Base-by-base conservation (phyloP, 2,888 invertebrate genomes). In the Agrilus cyanescens region DNA sequence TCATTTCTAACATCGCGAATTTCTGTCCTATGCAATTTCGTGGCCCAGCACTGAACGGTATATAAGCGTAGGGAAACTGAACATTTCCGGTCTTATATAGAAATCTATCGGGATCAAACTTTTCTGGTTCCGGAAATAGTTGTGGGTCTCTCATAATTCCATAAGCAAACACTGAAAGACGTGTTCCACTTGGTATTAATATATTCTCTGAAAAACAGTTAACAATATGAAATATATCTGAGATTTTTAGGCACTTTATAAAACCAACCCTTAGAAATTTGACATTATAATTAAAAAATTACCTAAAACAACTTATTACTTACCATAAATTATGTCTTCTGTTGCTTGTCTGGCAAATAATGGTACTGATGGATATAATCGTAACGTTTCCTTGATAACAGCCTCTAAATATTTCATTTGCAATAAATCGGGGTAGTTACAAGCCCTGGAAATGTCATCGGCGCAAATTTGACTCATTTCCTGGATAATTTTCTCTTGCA, bases 41-140 rank as follows among this genome's bases (percentile, higher is more conserved):
- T 0, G 76, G 74, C 0, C 79, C 79, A 10, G 78, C 79, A 50
- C 78, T 79, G 44, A 80, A 80, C 1, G 76, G 72, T 2, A 79
- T 54, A 62, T 71, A 78, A 20, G 67, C 68, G 50, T 72, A 76
- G 0, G 73, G 69, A 40, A 66, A 70, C 1, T 57, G 60, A 20
- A 58, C 56, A 3, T 42, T 46, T 4, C 53, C 58, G 12, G 62
- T 57, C 39, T 62, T 54, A 2, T 53, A 45, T 33, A 69, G 65
- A 48, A 74, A 77, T 20, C 78, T 67, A 42, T 75, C 75, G 0
- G 78, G 78, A 66, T 54, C 51, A 36, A 60, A 73, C 32, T 61
- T 66, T 39, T 73, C 58, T 1, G 77, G 75, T 44, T 76, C 66
- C 0, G 74, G 69, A 52, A 66, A 76, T 15, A 68, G 54, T 5